Evolutionary conservation across 2,113 vertebrate species (phyloP).

Genomic region (Turdus rufiventris): DNA sequence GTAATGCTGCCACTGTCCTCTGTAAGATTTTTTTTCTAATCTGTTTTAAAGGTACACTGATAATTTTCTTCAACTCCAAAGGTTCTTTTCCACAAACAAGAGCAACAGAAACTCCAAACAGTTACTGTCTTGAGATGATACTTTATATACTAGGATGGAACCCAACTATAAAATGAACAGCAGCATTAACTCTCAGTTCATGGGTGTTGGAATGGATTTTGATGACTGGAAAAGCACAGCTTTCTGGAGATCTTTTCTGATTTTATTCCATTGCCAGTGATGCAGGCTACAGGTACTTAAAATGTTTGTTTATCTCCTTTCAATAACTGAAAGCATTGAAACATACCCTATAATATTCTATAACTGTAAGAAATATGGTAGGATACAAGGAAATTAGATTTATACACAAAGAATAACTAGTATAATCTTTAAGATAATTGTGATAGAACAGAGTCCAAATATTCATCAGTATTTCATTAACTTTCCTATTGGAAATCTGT

Average conservation of each 20-base stretch:
- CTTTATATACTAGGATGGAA: neutral
- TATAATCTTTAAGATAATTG: neutral
- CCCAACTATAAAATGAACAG: neutral
- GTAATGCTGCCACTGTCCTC: neutral
- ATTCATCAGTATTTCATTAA: neutral
- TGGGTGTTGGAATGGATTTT: neutral
- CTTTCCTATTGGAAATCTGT: neutral
- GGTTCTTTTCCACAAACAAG: neutral
- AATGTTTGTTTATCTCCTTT: neutral
- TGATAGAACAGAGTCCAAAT: neutral
- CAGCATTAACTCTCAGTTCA: neutral
- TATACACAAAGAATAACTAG: neutral
- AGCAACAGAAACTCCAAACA: neutral
- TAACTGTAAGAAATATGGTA: neutral
- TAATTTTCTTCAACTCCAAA: neutral
- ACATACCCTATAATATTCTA: neutral
- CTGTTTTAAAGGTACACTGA: neutral
- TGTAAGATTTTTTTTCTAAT: neutral
- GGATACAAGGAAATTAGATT: neutral
- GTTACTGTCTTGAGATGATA: neutral
- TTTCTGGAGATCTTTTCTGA: neutral
- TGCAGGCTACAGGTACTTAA: neutral
- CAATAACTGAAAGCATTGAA: neutral
- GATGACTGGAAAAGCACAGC: neutral
- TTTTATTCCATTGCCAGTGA: neutral